Evolutionary conservation across 2,113 vertebrate species (phyloP).

Genomic region (Pheucticus melanocephalus): DNA sequence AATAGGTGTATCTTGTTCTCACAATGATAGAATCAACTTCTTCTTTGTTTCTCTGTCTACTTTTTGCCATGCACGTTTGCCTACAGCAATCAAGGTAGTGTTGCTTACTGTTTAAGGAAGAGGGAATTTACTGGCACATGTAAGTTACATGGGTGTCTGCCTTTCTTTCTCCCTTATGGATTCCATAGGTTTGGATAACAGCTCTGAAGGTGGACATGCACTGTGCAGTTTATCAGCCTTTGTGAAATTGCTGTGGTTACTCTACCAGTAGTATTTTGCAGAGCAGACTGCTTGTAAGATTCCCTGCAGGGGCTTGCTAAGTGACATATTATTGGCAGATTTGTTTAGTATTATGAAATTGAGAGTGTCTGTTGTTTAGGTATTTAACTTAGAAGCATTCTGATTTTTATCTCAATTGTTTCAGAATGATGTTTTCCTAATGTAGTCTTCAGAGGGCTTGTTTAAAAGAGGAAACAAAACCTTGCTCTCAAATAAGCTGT

Average conservation of each 20-base stretch:
- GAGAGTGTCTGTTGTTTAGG: not conserved
- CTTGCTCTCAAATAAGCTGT: not conserved
- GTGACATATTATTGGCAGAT: not conserved
- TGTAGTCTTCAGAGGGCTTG: not conserved
- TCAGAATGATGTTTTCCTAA: not conserved
- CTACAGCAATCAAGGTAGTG: not conserved
- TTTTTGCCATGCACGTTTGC: slow-evolving; percentile 26
- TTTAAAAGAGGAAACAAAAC: not conserved
- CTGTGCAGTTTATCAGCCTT: not conserved
- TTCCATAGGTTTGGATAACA: not conserved
- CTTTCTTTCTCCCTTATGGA: not conserved
- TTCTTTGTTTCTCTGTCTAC: slow-evolving; percentile 48
- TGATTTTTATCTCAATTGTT: not conserved
- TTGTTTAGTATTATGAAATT: not conserved
- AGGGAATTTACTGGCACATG: not conserved
- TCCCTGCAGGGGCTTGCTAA: not conserved
- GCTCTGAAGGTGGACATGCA: accelerated
- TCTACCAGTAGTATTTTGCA: not conserved
- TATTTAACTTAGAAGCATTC: not conserved
- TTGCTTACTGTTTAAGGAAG: not conserved
- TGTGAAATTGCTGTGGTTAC: not conserved
- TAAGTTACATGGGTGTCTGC: not conserved
- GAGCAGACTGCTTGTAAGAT: not conserved
- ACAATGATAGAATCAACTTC: slow-evolving; percentile 48
- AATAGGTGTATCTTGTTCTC: slow-evolving; percentile 49